A percentile compares a stretch with the other conserved stretches of the same genome.
Conservation (phyloP, 2,888 invertebrate species). For the Drosophila bunnanda region DNA sequence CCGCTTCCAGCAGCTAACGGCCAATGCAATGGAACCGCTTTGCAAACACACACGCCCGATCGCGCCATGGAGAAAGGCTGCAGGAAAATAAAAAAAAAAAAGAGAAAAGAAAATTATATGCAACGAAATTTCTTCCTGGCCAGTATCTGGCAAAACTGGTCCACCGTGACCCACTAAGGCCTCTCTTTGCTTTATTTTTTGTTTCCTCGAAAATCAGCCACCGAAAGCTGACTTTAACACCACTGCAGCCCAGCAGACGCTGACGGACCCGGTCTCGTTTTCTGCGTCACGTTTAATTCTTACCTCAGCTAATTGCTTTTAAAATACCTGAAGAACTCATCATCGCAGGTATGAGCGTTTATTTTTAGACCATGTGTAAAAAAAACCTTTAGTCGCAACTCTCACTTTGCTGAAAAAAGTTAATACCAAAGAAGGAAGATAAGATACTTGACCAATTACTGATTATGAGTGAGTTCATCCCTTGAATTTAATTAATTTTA, state of each 20-base stretch:
- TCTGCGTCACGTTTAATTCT: conserved; percentile 24
- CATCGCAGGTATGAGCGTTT: conserved; percentile 12
- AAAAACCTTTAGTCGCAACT: conserved; percentile 17
- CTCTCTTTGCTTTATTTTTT: conserved; percentile 21
- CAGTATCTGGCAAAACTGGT: conserved; percentile 61
- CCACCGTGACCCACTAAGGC: conserved; percentile 71
- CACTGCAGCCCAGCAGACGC: neutral
- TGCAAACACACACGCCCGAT: conserved; percentile 7
- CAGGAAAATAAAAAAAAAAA: conserved; percentile 13
- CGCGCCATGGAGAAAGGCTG: conserved; percentile 20
- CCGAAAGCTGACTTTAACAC: conserved; percentile 42
- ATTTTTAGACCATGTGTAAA: conserved; percentile 30
- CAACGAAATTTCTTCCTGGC: conserved; percentile 68
- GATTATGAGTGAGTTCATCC: conserved; percentile 15
- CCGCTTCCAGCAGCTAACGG: conserved; percentile 26
- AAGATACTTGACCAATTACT: conserved; percentile 12
- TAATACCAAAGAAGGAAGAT: conserved; percentile 9
- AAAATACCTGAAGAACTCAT: conserved; percentile 29
- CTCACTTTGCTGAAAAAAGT: conserved; percentile 26
- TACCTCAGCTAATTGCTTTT: conserved; percentile 26
- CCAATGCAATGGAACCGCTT: conserved; percentile 20
- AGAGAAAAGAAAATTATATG: conserved; percentile 55
- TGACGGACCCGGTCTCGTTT: conserved; percentile 22
- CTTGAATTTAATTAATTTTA: neutral
- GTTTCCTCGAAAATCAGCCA: conserved; percentile 32